These are phyloP conservation scores for Falco cherrug DNA, from an alignment of 2,797 vertebrate species.

Conservation along the genomic window DNA sequence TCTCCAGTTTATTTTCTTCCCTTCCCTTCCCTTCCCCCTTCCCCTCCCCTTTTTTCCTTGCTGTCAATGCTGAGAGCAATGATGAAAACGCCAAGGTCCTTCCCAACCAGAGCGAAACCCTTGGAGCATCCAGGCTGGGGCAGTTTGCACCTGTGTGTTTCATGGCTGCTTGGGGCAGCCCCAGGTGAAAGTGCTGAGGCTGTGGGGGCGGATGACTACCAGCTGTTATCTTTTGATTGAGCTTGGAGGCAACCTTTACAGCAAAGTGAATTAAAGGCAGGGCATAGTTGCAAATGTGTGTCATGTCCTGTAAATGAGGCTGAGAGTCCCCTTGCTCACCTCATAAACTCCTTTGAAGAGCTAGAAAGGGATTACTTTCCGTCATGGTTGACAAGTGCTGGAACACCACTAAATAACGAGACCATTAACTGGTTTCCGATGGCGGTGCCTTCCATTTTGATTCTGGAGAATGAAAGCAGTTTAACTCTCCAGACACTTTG, in stretches of 20 bases:
- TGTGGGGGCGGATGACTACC: background rate
- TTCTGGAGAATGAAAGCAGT: background rate
- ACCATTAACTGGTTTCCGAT: background rate
- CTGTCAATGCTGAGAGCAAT: background rate
- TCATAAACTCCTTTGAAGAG: background rate
- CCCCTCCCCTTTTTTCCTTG: background rate
- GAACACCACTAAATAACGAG: conserved; percentile 9
- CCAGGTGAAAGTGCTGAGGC: background rate
- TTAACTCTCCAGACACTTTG: background rate
- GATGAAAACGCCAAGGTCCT: background rate
- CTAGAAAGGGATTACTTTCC: conserved; percentile 10
- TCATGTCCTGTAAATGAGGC: conserved; percentile 12
- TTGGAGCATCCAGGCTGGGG: background rate
- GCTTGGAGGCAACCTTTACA: background rate
- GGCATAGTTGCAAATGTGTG: conserved; percentile 26
- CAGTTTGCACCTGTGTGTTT: background rate
- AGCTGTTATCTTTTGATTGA: background rate
- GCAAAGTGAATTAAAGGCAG: background rate
- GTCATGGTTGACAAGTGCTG: background rate
- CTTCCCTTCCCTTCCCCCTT: background rate
- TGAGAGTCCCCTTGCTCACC: background rate
- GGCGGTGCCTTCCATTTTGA: background rate
- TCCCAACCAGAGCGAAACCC: background rate
- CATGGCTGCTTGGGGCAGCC: background rate
- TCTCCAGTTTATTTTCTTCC: background rate